Evolutionary conservation across 2,113 vertebrate species (phyloP).

Genomic region (Melanerpes formicivorus): DNA sequence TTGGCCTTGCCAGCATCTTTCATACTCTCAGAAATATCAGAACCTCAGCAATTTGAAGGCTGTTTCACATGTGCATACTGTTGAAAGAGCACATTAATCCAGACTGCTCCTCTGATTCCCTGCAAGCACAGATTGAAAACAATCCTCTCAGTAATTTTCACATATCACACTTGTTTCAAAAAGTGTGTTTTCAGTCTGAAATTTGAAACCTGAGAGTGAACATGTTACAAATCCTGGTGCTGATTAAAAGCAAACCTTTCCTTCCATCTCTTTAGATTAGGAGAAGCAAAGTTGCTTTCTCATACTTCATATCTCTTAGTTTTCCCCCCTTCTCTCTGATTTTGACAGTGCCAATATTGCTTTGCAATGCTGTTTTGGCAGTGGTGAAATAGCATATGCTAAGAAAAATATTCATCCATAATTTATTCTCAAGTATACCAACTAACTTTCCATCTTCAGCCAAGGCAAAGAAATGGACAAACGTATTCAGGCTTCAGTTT

Average conservation of each 20-base stretch:
- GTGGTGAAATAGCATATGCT: background rate
- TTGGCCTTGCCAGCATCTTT: background rate
- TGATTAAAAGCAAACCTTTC: background rate
- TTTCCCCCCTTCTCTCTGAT: background rate
- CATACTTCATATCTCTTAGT: background rate
- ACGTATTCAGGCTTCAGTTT: background rate
- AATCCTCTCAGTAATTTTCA: background rate
- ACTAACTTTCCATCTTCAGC: background rate
- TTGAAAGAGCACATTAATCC: background rate
- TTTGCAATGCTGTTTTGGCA: background rate
- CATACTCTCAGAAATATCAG: background rate
- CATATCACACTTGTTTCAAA: background rate
- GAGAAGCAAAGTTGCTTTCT: background rate
- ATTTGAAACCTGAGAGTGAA: background rate
- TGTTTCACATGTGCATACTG: background rate
- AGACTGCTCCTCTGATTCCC: background rate
- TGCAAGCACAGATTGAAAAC: background rate
- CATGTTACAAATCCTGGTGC: background rate
- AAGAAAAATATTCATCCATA: background rate
- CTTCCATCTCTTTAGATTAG: background rate
- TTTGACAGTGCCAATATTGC: background rate
- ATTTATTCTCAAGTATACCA: background rate
- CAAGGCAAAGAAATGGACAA: slow-evolving; percentile 11
- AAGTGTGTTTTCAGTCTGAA: background rate
- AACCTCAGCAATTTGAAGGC: background rate